These are phyloP conservation scores for Ectobius pallidus DNA, from an alignment of 2,888 invertebrate genomes.

Conservation along the genomic window DNA sequence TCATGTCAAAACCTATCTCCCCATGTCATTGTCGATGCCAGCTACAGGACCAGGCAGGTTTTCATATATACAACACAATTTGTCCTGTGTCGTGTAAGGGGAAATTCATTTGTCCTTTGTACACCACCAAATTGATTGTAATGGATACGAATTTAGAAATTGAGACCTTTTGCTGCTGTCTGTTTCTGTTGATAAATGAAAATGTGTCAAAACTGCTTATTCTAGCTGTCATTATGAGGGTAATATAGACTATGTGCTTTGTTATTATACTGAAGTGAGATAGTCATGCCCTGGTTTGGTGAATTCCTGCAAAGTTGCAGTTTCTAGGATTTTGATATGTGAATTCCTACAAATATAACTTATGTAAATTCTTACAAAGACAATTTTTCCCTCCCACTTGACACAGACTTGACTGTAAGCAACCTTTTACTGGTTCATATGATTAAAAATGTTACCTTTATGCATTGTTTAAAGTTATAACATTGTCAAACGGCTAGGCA, in stretches of 20 bases:
- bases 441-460: too few species aligned
- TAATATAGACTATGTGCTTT: neutral
- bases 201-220: conserved; percentile 8
- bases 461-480: too few species aligned
- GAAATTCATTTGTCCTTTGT: conserved; percentile 10
- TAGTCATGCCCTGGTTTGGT: too few species aligned
- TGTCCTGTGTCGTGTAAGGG: conserved; percentile 5
- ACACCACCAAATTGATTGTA: conserved; percentile 5
- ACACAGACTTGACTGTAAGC: too few species aligned
- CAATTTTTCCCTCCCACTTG: too few species aligned
- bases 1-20: neutral
- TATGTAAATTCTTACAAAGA: too few species aligned
- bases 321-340: too few species aligned
- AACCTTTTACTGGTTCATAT: too few species aligned
- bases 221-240: neutral
- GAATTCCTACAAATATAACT: too few species aligned
- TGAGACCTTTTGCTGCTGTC: neutral
- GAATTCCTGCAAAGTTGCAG: too few species aligned
- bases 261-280: too few species aligned
- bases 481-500: too few species aligned
- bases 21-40: neutral
- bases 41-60: neutral
- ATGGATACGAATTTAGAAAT: neutral
- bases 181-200: conserved; percentile 13
- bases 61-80: conserved; percentile 9